phyloP scores from a whole-genome alignment of 2,113 vertebrate species.

The Acanthochromis polyacanthus region DNA sequence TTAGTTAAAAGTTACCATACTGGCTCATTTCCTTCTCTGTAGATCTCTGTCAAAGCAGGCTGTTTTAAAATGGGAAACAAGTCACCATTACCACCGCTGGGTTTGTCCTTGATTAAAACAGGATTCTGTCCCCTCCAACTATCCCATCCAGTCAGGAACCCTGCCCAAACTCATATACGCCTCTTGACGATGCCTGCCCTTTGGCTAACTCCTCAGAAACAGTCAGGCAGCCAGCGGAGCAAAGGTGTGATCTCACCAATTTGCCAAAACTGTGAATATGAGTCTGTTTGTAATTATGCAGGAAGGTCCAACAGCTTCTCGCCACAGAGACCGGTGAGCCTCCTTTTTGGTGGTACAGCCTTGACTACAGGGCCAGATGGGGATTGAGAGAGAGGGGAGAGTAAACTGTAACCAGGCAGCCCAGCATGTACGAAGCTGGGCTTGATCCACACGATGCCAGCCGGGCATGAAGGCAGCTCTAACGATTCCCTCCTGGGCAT shows the following conservation, averaged over 20 bases:
- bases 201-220: conserved; percentile 68
- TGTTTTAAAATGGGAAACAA: conserved; percentile 41
- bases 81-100: conserved; percentile 35
- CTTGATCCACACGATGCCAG: conserved; percentile 72
- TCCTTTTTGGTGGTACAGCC: conserved; percentile 68
- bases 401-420: conserved; percentile 71
- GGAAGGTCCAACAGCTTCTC: conserved; percentile 60
- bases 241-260: conserved; percentile 71
- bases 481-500: conserved; percentile 76
- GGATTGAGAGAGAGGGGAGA: conserved; percentile 66
- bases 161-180: conserved; percentile 30
- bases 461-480: conserved; percentile 77
- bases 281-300: conserved; percentile 70
- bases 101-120: conserved; percentile 48
- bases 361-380: conserved; percentile 68
- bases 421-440: conserved; percentile 72
- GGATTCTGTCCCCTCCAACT: conserved; percentile 37
- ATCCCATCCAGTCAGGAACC: conserved; percentile 6
- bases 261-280: conserved; percentile 66
- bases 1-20: background rate
- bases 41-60: conserved; percentile 26
- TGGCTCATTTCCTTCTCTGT: background rate
- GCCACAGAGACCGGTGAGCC: conserved; percentile 54
- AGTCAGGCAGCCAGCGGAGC: conserved; percentile 43
- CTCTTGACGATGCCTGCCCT: conserved; percentile 40